Evolutionary conservation across 2,113 vertebrate species (phyloP), one percentile per base, ranked within the genome.

Genomic region (Paramormyrops kingsleyae): DNA sequence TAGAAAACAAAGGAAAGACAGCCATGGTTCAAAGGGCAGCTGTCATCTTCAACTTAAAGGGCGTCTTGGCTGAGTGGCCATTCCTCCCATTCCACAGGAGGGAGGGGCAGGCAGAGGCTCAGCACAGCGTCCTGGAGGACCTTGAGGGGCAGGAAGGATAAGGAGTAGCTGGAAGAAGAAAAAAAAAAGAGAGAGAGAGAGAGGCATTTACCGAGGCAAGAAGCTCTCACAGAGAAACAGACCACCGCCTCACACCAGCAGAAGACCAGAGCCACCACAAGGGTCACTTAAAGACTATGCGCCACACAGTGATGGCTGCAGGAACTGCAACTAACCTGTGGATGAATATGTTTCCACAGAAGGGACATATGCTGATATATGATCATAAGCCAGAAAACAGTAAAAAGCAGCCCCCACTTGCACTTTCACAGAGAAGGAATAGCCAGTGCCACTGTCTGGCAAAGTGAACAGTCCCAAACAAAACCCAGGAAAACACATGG

Each of bases 61-160:
- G 39, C 31, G 13, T 8, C 90, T 88, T 92, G 90, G 90, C 89
- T 91, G 89, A 91, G 56, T 91, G 53, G 88, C 53, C 3, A 52
- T 59, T 85, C 56, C 44, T 89, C 87, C 39, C 77, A 52, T 87
- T 87, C 49, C 50, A 87, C 50, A 42, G 85, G 50, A 88, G 83
- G 59, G 87, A 91, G 94, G 91, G 92, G 92, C 90, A 89, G 8
- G 87, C 85, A 90, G 92, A 90, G 87, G 90, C 88, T 90, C 77
- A 27, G 88, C 80, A 49, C 39, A 83, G 74, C 90, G 47, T 91
- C 89, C 91, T 91, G 80, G 83, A 90, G 90, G 87, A 46, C 7
- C 49, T 90, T 42, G 27, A 31, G 84, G 47, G 89, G 24, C 92
- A 93, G 93, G 89, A 93, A 94, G 91, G 93, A 93, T 44, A 66